Base-by-base conservation (phyloP, 1,140 invertebrate species). In the Apis mellifera region DNA sequence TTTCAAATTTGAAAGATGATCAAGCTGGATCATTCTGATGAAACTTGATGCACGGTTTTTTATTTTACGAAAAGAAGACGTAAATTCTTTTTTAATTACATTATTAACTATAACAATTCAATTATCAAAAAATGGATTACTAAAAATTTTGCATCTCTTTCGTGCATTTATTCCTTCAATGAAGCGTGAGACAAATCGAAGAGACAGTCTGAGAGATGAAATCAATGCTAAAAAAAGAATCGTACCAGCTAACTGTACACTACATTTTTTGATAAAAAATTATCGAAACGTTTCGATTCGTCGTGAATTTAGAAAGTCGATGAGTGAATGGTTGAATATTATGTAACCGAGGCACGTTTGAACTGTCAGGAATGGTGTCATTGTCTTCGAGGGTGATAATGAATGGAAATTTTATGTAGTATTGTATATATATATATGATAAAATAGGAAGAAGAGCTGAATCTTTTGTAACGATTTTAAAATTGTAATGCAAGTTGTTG, bases 81-180 rank as follows among this genome's bases (percentile, higher is more conserved):
- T 42, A 2, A 42, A 42, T 42, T 42, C 32, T 42, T 42, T 42
- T 4, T 42, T 42, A 42, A 4, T 42, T 42, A 42, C 32, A 4
- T 42, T 42, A 42, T 4, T 32, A 62, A 65, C 26, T 78, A 62
- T 26, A 65, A 80, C 79, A 81, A 86, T 82, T 86, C 70, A 78
- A 86, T 86, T 86, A 57, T 42, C 73, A 69, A 65, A 82, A 89
- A 59, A 42, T 42, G 32, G 32, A 42, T 42, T 42, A 5, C 7
- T 5, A 42, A 42, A 42, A 42, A 42, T 42, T 42, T 42, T 42
- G 32, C 32, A 42, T 42, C 5, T 7, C 32, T 42, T 42, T 42
- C 32, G 32, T 42, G 32, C 32, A 42, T 42, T 5, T 42, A 42
- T 42, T 71, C 26, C 23, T 71, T 62, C 48, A 57, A 71, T 48